Percentiles rank a stretch among this genome's conserved stretches.
phyloP scores from a whole-genome alignment of 2,888 invertebrate genomes.

The Cyaniris semiargus region DNA sequence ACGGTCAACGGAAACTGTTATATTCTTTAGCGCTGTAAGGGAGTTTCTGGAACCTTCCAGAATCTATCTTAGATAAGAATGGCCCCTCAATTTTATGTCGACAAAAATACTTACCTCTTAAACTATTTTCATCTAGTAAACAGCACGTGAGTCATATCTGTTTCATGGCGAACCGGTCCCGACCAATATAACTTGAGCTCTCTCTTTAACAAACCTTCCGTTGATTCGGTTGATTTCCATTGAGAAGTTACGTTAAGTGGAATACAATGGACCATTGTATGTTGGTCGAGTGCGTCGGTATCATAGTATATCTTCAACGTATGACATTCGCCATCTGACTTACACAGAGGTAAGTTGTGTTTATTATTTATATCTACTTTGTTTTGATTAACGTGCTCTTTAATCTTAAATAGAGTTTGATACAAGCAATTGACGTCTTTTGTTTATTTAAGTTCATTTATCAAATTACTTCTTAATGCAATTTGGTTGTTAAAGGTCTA shows the following conservation, averaged over 20 bases:
- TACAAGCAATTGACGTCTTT: too few species aligned
- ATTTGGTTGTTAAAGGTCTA: too few species aligned
- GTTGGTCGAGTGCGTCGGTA: slow-evolving; percentile 36
- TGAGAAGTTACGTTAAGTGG: slow-evolving; percentile 34
- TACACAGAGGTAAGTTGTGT: slow-evolving; percentile 52
- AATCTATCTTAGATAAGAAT: too few species aligned
- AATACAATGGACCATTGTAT: slow-evolving; percentile 39
- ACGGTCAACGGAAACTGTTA: too few species aligned
- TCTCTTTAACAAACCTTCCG: slow-evolving; percentile 27
- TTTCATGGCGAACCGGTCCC: slow-evolving; percentile 41
- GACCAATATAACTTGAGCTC: slow-evolving; percentile 38
- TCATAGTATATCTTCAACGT: slow-evolving; percentile 32
- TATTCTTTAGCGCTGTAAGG: too few species aligned
- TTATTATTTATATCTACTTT: slow-evolving; percentile 32
- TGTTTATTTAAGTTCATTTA: too few species aligned
- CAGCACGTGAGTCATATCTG: slow-evolving; percentile 28
- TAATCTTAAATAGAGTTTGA: too few species aligned
- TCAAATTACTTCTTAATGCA: too few species aligned
- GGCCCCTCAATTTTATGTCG: too few species aligned
- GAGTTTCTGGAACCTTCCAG: too few species aligned
- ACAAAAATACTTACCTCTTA: background rate
- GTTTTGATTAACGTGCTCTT: background rate
- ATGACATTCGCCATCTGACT: slow-evolving; percentile 45
- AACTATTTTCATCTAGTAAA: slow-evolving; percentile 14
- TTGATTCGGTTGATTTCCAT: slow-evolving; percentile 34